Base-by-base conservation (phyloP, 2,888 invertebrate genomes). In the Archips xylosteana region DNA sequence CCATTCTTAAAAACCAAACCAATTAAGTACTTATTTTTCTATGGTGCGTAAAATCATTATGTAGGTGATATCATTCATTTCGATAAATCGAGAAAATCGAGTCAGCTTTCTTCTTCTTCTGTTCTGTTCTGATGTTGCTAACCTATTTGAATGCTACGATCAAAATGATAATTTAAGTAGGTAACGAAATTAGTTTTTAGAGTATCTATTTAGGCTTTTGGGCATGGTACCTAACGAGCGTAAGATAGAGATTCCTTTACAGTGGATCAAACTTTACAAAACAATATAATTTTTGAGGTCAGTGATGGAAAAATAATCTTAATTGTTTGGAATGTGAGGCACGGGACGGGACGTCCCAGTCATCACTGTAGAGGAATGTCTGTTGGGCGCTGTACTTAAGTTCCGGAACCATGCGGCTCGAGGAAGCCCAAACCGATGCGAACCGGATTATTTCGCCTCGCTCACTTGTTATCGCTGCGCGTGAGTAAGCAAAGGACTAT, bases 311-410 rank as follows among this genome's bases (percentile, higher is more conserved):
- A 61, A 61, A 71, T 71, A 60, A 71, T 74, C 76, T 83, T 91
- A 90, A 92, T 92, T 92, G 89, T 73, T 78, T 82, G 90, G 91
- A 90, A 92, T 92, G 90, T 84, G 80, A 81, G 78, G 78, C 81
- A 84, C 82, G 80, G 82, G 68, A 63, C 68, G 65, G 23, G 23
- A 23, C 23, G 23, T 23, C 70, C 60, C 65, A 34, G 23, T 54
- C 64, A 42, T 65, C 68, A 64, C 73, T 51, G 60, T 74, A 39
- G 32, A 68, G 68, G 73, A 74, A 74, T 74, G 67, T 51, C 51
- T 57, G 57, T 15, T 65, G 51, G 65, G 60, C 65, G 51, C 23
- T 47, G 69, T 60, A 70, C 65, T 72, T 68, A 72, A 76, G 74
- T 77, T 84, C 90, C 84, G 84, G 91, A 85, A 82, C 78, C 79